These are phyloP conservation scores for Megaceryle maxima DNA, from an alignment of 2,113 vertebrate genomes.

Conservation along the genomic window DNA sequence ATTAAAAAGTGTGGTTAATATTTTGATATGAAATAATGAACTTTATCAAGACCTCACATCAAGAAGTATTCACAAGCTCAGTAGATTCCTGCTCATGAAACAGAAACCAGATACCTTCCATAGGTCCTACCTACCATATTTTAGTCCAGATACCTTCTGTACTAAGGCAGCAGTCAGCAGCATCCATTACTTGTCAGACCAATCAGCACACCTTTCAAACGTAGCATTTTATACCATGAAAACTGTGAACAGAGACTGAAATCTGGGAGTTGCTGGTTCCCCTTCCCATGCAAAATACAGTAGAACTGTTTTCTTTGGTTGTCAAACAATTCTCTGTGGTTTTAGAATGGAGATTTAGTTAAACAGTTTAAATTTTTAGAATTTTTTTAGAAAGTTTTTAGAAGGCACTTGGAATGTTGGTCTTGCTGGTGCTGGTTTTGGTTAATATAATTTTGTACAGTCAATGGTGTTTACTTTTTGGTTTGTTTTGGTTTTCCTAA, in stretches of 20 bases:
- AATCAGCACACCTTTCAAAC: not conserved
- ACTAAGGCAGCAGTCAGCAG: not conserved
- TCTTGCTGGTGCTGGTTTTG: not conserved
- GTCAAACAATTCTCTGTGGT: not conserved
- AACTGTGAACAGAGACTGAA: not conserved
- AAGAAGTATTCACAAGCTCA: not conserved
- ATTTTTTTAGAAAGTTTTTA: not conserved
- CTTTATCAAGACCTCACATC: not conserved
- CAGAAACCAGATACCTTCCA: not conserved
- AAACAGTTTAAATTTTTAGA: not conserved
- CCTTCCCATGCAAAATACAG: not conserved
- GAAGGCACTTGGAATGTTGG: not conserved
- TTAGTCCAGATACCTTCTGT: not conserved
- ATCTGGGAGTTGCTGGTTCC: not conserved
- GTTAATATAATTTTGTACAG: not conserved
- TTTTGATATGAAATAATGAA: not conserved
- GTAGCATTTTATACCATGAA: fast-evolving
- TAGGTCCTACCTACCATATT: no score
- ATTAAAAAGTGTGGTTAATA: not conserved
- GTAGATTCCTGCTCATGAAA: not conserved
- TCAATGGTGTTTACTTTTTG: not conserved
- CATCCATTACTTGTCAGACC: not conserved
- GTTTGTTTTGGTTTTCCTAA: not conserved
- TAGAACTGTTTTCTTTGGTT: not conserved
- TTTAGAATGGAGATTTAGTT: not conserved